Evolutionary conservation across 1,140 invertebrate species (phyloP), one percentile per base, ranked within the genome.

Genomic region (Micrasema longulum): DNA sequence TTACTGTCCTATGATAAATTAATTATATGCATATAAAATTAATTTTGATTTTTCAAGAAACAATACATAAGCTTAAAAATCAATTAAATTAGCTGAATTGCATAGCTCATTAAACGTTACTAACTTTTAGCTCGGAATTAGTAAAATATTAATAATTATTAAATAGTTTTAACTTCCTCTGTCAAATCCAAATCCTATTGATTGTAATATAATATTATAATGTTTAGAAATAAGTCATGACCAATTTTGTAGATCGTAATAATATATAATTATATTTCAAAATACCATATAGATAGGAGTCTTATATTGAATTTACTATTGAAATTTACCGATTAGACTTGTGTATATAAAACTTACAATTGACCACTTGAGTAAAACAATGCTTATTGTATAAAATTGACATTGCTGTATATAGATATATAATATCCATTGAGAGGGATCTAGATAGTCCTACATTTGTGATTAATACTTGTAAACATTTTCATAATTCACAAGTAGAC

Each of bases 401-500:
- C 50, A 66, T 70, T 65, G 68, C 72, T 74, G 63, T 72, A 72
- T 52, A 72, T 72, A 72, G 31, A 60, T 47, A 66, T 70, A 35
- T 70, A 41, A 20, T 50, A 14, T n/a, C 55, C 65, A 41, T 53
- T 23, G 48, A 26, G 43, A 23, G 66, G 70, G 50, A 11, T 18
- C 31, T 65, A 70, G 74, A 72, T 75, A 75, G 50, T 75, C 67
- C 70, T 75, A 70, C 57, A 65, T 72, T 75, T 72, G 66, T 69
- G 67, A 75, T 75, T 72, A 70, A 57, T 66, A 71, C 69, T 69
- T 75, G 70, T 72, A 75, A 75, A 63, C 69, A 72, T 66, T 70
- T 75, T 72, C 69, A 65, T 72, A 69, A 75, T 69, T 75, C 69
- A 72, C 70, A 69, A 72, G 74, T 75, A 75, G 74, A 75, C 57